Conservation (phyloP, 2,113 vertebrate genomes). For the Phasianus colchicus region DNA sequence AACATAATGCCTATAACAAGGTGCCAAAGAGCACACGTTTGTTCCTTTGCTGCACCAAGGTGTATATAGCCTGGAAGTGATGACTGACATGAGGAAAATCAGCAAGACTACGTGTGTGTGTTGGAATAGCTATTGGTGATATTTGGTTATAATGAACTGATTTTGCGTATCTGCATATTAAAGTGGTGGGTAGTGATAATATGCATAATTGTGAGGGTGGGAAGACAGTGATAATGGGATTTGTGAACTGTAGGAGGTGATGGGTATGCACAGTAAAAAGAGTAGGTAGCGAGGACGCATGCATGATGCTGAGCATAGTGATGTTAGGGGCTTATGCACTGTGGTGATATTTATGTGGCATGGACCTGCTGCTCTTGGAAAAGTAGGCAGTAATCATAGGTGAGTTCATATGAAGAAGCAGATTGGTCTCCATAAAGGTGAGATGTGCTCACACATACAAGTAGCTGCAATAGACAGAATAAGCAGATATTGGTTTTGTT, state of each 20-base stretch:
- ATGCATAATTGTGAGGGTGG: slow-evolving; percentile 17
- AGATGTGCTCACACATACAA: not conserved
- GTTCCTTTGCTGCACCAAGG: not conserved
- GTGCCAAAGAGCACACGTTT: not conserved
- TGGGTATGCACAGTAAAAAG: slow-evolving; percentile 3
- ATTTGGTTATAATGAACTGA: not conserved
- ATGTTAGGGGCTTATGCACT: not conserved
- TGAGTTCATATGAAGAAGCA: not conserved
- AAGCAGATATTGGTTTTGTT: not conserved
- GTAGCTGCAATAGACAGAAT: not conserved
- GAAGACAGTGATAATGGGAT: not conserved
- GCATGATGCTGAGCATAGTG: not conserved
- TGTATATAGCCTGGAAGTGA: not conserved
- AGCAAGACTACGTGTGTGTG: not conserved
- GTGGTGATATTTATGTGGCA: not conserved
- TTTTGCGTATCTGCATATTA: slow-evolving; percentile 14
- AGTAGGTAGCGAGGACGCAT: not conserved
- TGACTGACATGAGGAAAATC: not conserved
- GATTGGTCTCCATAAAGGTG: not conserved
- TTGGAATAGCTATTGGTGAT: not conserved
- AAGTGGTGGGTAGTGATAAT: slow-evolving; percentile 40
- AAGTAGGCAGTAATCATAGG: not conserved
- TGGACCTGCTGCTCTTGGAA: not conserved
- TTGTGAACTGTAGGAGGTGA: slow-evolving; percentile 49
- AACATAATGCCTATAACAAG: not conserved